A percentile compares a stretch with the other conserved stretches of the same genome.
These are phyloP conservation scores for Plotosus lineatus DNA, from an alignment of 2,113 vertebrate genomes.

Conservation along the genomic window DNA sequence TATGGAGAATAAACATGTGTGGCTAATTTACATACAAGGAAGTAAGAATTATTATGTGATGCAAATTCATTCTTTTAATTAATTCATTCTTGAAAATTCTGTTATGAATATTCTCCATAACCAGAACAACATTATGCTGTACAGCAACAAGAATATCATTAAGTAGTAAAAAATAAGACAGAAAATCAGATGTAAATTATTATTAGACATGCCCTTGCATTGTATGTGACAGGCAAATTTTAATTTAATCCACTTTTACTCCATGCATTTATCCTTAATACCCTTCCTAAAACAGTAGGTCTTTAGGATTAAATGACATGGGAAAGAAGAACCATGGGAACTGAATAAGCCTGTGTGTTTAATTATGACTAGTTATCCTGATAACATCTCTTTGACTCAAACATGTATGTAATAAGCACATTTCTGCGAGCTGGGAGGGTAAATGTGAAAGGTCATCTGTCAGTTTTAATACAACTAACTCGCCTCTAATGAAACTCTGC, in stretches of 20 bases:
- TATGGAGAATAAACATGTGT: not conserved
- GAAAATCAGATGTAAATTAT: not conserved
- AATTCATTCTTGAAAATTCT: conserved; percentile 10
- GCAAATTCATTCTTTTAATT: conserved; percentile 5
- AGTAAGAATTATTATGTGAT: conserved; percentile 19
- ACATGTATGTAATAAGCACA: conserved; percentile 77
- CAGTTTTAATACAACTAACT: conserved; percentile 78
- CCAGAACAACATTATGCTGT: not conserved
- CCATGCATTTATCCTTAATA: not conserved
- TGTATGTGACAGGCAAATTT: conserved; percentile 6
- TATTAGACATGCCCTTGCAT: not conserved
- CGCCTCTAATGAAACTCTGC: conserved; percentile 77
- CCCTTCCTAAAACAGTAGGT: conserved; percentile 22
- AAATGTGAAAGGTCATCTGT: conserved; percentile 85
- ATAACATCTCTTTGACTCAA: conserved; percentile 79
- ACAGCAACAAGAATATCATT: conserved; percentile 1
- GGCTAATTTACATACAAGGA: conserved; percentile 11
- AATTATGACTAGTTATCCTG: conserved; percentile 80
- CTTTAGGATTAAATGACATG: conserved; percentile 39
- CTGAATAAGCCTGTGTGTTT: conserved; percentile 73
- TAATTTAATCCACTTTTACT: conserved; percentile 4
- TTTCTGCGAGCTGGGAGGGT: conserved; percentile 66
- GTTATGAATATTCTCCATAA: conserved; percentile 12
- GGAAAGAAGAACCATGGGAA: conserved; percentile 54
- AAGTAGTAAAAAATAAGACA: conserved; percentile 3